A percentile compares a stretch with the other conserved stretches of the same genome.
phyloP scores from a whole-genome alignment of 2,113 vertebrate species.

The Prochilodus magdalenae region DNA sequence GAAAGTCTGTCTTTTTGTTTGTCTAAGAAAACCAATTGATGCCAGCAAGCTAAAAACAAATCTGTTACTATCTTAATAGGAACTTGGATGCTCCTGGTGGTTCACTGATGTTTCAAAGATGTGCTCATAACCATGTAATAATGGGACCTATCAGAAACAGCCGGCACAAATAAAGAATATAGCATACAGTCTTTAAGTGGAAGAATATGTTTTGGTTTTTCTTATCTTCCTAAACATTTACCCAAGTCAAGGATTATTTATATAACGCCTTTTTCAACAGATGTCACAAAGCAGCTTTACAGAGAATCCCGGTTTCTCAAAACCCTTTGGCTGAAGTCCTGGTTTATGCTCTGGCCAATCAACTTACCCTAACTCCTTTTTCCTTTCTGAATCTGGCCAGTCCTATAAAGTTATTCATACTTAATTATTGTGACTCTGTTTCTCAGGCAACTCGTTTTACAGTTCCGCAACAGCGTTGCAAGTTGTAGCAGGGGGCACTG shows the following conservation, averaged over 20 bases:
- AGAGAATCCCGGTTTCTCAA: no score
- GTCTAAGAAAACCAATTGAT: no score
- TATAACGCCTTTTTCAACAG: no score
- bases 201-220: neutral
- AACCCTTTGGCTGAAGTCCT: constrained; percentile 11
- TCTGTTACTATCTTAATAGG: no score
- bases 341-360: constrained; percentile 6
- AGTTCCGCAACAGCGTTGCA: neutral
- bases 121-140: no score
- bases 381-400: constrained; percentile 6
- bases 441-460: neutral
- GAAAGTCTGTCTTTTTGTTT: no score
- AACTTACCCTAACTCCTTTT: neutral
- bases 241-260: no score
- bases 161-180: neutral
- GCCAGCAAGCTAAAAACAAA: no score
- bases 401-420: neutral
- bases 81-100: no score
- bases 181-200: neutral
- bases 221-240: constrained; percentile 6
- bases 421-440: neutral
- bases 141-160: no score
- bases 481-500: neutral
- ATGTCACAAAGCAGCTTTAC: no score
- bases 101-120: no score